Base-by-base conservation (phyloP, 2,888 invertebrate genomes). In the Arrhopalites spinosus region DNA sequence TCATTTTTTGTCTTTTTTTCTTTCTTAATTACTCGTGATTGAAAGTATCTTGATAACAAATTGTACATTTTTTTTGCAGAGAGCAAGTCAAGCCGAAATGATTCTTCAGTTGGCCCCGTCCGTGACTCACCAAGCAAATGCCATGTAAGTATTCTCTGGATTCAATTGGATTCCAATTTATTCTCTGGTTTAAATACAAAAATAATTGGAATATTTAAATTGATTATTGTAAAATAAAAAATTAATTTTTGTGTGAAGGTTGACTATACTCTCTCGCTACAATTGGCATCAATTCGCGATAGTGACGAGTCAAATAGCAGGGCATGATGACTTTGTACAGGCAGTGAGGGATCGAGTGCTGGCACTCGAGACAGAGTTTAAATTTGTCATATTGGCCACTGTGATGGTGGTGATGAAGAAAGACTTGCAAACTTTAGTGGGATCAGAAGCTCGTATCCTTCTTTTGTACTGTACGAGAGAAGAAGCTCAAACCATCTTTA, bases 201-300 rank as follows among this genome's bases (percentile, higher is more conserved):
- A n/a, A n/a, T n/a, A n/a, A n/a, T n/a, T n/a, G n/a, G n/a, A n/a
- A n/a, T n/a, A n/a, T n/a, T n/a, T n/a, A n/a, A n/a, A n/a, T n/a
- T n/a, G n/a, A n/a, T n/a, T n/a, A n/a, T n/a, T n/a, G n/a, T n/a
- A n/a, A n/a, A n/a, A n/a, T n/a, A n/a, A n/a, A n/a, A n/a, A n/a
- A 36, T 11, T 36, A 36, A 36, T 11, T 36, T 36, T 3, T 36
- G 36, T 36, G 11, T 36, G 36, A 11, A 97, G 98, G 96, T 87
- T 98, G 83, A 94, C 94, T 85, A 94, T 98, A 84, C 88, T 98
- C 84, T 93, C 94, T 86, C 90, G 97, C 82, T 98, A 98, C 88
- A 95, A 95, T 87, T 96, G 96, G 96, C 94, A 95, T 85, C 94
- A 95, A 86, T 96, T 96, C 87, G 93, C 95, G 83, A 93, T 97